Evolutionary conservation across 2,113 vertebrate genomes (phyloP), one percentile per base, ranked within the genome.

Genomic region (Montifringilla adamsi): DNA sequence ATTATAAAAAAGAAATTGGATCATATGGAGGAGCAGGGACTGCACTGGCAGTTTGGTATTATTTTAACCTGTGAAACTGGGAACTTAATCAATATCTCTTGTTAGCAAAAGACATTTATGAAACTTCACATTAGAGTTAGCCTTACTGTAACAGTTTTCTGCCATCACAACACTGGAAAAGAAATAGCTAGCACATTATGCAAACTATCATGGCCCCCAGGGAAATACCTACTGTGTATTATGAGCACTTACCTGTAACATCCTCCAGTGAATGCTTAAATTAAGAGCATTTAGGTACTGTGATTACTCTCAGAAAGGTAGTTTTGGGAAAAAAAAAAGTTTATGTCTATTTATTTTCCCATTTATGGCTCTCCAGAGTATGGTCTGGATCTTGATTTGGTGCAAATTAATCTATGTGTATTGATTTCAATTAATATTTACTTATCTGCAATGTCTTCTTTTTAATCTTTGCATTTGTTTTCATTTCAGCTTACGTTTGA

Each of bases 181-280:
- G 69, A 96, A 96, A 91, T 49, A 95, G 62, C 72, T 87, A 84
- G 55, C 63, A 80, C 90, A 88, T 95, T 96, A 93, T 88, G 93
- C 72, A 91, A 95, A 86, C 52, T 62, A 80, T 56, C 58, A 27
- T 44, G 35, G 69, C 72, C 93, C 75, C 86, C 55, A 62, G 93
- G 90, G 76, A 93, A 94, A 92, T 76, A 94, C 93, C 93, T 94
- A 90, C 88, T 90, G 85, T 90, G 94, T 95, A 68, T 87, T 96
- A 92, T 47, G 66, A 95, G 80, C 90, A 87, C 47, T 90, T 95
- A 94, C 86, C 88, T 97, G 63, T 56, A 92, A 90, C 87, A 81
- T 84, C 64, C 76, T 86, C 83, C 56, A 90, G 62, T 93, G 88
- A 95, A 89, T 81, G 79, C 91, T 84, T 96, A 96, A 90, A 96